Percentiles rank a stretch among this genome's conserved stretches.
These are phyloP conservation scores for Scaptodrosophila latifasciaeformis DNA, from an alignment of 2,888 invertebrate species.

Conservation along the genomic window DNA sequence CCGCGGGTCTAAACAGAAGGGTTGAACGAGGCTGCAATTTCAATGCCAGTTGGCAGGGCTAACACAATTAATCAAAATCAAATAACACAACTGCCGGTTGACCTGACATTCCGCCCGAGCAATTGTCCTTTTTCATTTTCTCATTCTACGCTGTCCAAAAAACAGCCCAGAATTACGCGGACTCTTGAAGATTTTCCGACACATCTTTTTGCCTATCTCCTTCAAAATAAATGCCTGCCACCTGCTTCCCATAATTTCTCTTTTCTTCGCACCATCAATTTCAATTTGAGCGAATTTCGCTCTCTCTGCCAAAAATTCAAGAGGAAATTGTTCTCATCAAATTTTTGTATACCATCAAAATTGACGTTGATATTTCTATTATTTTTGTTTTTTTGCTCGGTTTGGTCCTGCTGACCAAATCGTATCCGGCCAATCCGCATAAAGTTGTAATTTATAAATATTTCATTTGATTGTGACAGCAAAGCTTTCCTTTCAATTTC, in stretches of 20 bases:
- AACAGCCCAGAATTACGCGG: constrained; percentile 40
- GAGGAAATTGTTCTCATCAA: too few species aligned
- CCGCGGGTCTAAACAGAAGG: background rate
- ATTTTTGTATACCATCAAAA: too few species aligned
- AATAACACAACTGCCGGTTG: constrained; percentile 60
- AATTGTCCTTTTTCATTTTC: background rate
- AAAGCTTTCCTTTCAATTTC: constrained; percentile 52
- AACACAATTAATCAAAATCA: constrained; percentile 71
- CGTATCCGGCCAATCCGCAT: constrained; percentile 44
- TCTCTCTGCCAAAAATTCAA: too few species aligned
- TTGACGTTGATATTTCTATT: constrained; percentile 47
- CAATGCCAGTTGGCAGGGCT: constrained; percentile 29
- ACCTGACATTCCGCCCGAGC: constrained; percentile 27
- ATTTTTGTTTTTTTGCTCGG: constrained; percentile 1
- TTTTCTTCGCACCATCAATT: constrained; percentile 57
- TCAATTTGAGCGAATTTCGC: constrained; percentile 46
- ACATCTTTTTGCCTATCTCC: constrained; percentile 20
- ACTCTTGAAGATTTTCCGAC: constrained; percentile 40
- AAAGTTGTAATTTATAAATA: constrained; percentile 63
- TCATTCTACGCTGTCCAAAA: constrained; percentile 29
- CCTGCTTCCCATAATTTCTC: constrained; percentile 59
- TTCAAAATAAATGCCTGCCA: constrained; percentile 47
- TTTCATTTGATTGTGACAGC: constrained; percentile 63
- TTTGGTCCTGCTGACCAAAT: constrained; percentile 34
- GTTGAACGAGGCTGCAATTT: constrained; percentile 45